Conservation (phyloP, 1,140 invertebrate species). For the Propsilocerus akamusi region DNA sequence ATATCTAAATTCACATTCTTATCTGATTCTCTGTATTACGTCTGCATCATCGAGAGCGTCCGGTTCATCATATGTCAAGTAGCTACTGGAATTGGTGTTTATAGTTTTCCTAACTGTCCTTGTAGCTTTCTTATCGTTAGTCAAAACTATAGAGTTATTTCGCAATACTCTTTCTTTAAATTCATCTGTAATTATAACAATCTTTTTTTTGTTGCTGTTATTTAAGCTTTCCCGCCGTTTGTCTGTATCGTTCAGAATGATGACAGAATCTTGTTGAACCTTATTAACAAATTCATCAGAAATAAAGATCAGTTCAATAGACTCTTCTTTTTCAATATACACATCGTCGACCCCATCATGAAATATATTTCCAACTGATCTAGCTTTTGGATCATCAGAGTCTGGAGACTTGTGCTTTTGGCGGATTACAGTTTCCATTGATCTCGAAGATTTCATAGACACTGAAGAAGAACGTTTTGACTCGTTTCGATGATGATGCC, state of each 20-base stretch:
- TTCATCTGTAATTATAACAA: not conserved
- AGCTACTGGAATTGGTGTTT: not conserved
- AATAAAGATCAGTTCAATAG: slow-evolving; percentile 8
- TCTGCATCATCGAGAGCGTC: not conserved
- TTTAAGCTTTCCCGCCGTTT: not conserved
- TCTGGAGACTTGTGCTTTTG: not conserved
- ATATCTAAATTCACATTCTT: not conserved
- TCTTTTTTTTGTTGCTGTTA: not conserved
- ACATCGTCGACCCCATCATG: not conserved
- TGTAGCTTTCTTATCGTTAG: not conserved
- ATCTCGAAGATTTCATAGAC: not conserved
- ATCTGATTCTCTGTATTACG: not conserved
- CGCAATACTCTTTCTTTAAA: not conserved
- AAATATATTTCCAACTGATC: slow-evolving; percentile 5
- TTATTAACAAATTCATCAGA: slow-evolving; percentile 7
- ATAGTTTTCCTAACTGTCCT: not conserved
- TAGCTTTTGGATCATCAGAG: slow-evolving; percentile 3
- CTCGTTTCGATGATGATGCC: not conserved
- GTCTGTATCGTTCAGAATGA: not conserved
- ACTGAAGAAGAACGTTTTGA: not conserved
- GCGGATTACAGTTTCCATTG: not conserved
- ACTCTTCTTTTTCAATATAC: slow-evolving; percentile 1
- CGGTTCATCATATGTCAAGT: not conserved
- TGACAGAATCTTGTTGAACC: not conserved
- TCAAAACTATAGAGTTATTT: not conserved